Percentiles rank a stretch among this genome's conserved stretches.
Conservation (phyloP, 2,113 vertebrate species). For the Planiliza haematocheilus region DNA sequence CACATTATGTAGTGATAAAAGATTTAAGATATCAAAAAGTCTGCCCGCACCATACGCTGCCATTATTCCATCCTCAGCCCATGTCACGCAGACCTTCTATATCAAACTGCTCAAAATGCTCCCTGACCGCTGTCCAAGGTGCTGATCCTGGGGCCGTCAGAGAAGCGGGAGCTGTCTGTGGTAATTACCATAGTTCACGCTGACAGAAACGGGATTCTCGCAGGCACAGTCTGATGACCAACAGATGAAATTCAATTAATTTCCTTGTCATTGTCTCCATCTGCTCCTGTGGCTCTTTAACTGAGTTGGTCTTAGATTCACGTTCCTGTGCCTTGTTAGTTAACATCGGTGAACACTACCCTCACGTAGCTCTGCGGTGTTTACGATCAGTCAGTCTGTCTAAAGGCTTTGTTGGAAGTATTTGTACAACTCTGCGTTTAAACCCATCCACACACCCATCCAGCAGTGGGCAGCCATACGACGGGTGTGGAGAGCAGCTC, state of each 20-base stretch:
- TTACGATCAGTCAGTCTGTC: too few species aligned
- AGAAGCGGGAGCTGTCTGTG: slow-evolving; percentile 17
- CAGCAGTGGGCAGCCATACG: too few species aligned
- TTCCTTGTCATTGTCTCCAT: slow-evolving; percentile 30
- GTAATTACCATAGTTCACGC: slow-evolving; percentile 9
- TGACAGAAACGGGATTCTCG: slow-evolving; percentile 16
- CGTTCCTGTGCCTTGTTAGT: background rate
- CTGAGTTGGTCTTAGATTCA: slow-evolving; percentile 10
- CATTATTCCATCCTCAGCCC: background rate
- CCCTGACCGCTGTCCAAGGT: slow-evolving; percentile 17
- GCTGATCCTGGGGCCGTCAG: slow-evolving; percentile 7
- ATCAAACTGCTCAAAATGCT: background rate
- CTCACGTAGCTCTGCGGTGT: too few species aligned
- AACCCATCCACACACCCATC: too few species aligned
- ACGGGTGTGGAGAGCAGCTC: too few species aligned
- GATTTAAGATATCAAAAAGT: background rate
- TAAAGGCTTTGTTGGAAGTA: too few species aligned
- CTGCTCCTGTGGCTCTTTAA: slow-evolving; percentile 37
- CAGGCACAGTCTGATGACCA: slow-evolving; percentile 19
- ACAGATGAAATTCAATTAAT: slow-evolving; percentile 23
- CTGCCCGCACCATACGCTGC: too few species aligned
- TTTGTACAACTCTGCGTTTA: too few species aligned
- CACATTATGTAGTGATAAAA: background rate
- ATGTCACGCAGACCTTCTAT: background rate
- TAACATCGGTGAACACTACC: too few species aligned